These are phyloP conservation scores for Sardina pilchardus DNA, from an alignment of 2,113 vertebrate species.

Conservation along the genomic window DNA sequence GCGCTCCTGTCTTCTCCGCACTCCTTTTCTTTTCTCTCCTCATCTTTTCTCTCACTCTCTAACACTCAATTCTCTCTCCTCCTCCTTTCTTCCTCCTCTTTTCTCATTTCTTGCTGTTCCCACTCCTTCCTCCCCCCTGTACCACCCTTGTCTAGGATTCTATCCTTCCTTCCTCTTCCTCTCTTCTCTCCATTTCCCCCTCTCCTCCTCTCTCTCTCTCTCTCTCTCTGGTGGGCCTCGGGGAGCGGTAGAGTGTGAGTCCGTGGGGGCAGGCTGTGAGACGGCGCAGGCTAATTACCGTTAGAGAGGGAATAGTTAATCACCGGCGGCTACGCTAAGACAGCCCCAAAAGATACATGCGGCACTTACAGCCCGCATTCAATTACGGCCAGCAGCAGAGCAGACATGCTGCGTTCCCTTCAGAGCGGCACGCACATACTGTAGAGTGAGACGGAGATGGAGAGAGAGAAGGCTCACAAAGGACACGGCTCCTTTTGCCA, in stretches of 20 bases:
- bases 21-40: background rate
- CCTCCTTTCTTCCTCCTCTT: background rate
- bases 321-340: slow-evolving; percentile 68
- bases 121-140: background rate
- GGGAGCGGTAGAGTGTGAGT: slow-evolving; percentile 37
- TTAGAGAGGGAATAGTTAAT: slow-evolving; percentile 74
- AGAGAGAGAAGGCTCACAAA: background rate
- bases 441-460: slow-evolving; percentile 5
- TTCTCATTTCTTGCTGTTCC: background rate
- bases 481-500: slow-evolving; percentile 34
- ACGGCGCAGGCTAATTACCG: slow-evolving; percentile 70
- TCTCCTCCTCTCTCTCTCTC: background rate
- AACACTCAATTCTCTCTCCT: background rate
- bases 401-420: slow-evolving; percentile 42
- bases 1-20: background rate
- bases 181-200: background rate
- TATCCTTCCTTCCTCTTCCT: background rate
- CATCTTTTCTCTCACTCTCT: background rate
- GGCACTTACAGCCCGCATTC: slow-evolving; percentile 63
- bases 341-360: slow-evolving; percentile 69
- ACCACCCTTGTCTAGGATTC: too few species aligned
- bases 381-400: slow-evolving; percentile 61
- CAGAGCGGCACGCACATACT: slow-evolving; percentile 21
- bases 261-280: slow-evolving; percentile 54
- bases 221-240: background rate